Evolutionary conservation across 37 sponge, comb jelly and placozoan species (phyloP), one percentile per base, ranked within the genome.

Genomic region (Bolinopsis microptera): DNA sequence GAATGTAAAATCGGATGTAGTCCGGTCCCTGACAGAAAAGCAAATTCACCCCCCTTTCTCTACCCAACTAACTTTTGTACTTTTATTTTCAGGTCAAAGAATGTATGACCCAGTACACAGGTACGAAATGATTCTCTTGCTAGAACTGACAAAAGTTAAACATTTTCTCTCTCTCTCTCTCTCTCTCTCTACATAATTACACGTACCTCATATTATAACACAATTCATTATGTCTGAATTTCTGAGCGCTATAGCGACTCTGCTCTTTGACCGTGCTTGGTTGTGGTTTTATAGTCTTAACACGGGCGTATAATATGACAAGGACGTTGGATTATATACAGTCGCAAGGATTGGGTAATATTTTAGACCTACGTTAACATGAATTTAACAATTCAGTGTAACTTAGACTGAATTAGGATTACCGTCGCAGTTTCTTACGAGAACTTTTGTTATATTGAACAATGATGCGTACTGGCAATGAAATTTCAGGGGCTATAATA

Each of bases 81-180:
- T 61, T 18, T 9, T 18, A 9, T n/a, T 22, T 22, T 70, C 74
- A 70, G 74, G 74, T 70, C 25, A 70, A 26, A 22, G 74, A 70
- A 22, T 70, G 74, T 26, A 70, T 70, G 74, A 70, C 74, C 25
- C 74, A 26, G 30, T 70, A 70, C 30, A 28, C 74, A 70, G 74
- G 74, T 70, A 70, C 61, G 61, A 13, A 48, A 18, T 48, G 13
- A 18, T 18, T 48, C 61, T 48, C 61, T 48, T 13, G 5, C 61
- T 48, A 48, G 5, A 48, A 13, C 61, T 48, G 9, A 48, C 61
- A 18, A 13, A 48, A 48, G 61, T 48, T 48, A 48, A 48, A 48
- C 61, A 48, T 13, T 13, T 48, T 13, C n/a, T n/a, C n/a, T n/a
- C n/a, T n/a, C n/a, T n/a, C n/a, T n/a, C n/a, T n/a, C n/a, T n/a